Evolutionary conservation across 2,797 vertebrate species (phyloP).

Genomic region (Anguilla obscura): DNA sequence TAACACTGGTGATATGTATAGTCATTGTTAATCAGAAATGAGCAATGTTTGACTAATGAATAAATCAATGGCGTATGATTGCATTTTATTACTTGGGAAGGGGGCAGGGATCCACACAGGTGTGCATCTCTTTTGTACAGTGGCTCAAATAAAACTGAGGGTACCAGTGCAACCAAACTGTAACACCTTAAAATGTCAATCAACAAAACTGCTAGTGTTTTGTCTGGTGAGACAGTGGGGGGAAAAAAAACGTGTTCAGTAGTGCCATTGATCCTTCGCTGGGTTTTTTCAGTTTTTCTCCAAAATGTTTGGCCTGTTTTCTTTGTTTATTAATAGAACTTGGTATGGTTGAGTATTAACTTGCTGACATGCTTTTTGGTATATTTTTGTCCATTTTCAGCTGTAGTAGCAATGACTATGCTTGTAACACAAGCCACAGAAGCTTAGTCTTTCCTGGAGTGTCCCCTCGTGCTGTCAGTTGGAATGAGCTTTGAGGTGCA

Average conservation of each 20-base stretch:
- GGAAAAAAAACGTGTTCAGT: neutral
- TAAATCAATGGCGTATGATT: slow-evolving; percentile 8
- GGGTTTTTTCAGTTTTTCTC: slow-evolving; percentile 20
- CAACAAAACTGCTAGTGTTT: neutral
- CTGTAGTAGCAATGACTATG: slow-evolving; percentile 44
- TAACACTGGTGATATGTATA: slow-evolving; percentile 52
- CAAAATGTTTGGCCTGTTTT: slow-evolving; percentile 21
- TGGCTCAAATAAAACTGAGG: neutral
- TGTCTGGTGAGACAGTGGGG: neutral
- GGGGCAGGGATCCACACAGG: neutral
- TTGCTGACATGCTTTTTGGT: slow-evolving; percentile 54
- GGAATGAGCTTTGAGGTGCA: slow-evolving; percentile 48
- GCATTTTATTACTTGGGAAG: neutral
- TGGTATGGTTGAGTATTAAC: slow-evolving; percentile 65
- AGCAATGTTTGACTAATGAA: neutral
- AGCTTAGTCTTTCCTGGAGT: slow-evolving; percentile 67
- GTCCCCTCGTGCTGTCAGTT: slow-evolving; percentile 60
- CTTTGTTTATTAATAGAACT: slow-evolving; percentile 2
- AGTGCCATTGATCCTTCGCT: neutral
- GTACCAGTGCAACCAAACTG: slow-evolving; percentile 5
- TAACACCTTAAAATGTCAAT: neutral
- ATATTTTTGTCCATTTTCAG: slow-evolving; percentile 52
- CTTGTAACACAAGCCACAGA: slow-evolving; percentile 57
- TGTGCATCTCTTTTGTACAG: neutral
- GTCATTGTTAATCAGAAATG: slow-evolving; percentile 24